Conservation (phyloP, 2,888 invertebrate genomes). For the Netelia virgata region DNA sequence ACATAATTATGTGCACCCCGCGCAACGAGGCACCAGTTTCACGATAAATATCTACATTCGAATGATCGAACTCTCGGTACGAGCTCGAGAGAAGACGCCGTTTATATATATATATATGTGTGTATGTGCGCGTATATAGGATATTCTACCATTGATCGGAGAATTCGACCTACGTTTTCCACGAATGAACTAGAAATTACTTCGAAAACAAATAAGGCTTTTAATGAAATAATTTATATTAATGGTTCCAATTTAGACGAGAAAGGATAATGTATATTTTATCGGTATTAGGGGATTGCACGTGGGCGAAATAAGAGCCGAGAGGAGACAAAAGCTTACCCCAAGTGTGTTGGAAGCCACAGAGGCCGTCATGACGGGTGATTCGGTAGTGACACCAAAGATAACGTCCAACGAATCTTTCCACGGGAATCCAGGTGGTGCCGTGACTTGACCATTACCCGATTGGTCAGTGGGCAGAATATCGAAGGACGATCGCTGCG, state of each 20-base stretch:
- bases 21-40: constrained; percentile 54
- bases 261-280: not conserved
- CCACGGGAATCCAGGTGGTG: constrained; percentile 82
- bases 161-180: too few relatives aligned
- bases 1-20: constrained; percentile 70
- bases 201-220: too few relatives aligned
- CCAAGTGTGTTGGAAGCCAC: constrained; percentile 80
- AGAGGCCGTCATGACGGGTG: constrained; percentile 80
- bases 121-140: not conserved
- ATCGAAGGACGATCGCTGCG: constrained; percentile 73
- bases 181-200: too few relatives aligned
- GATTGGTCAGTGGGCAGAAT: constrained; percentile 76
- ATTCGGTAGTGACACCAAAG: constrained; percentile 82
- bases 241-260: not conserved
- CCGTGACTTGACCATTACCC: constrained; percentile 74
- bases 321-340: constrained; percentile 70
- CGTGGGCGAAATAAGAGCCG: not conserved
- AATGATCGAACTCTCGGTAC: constrained; percentile 61
- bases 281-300: too few relatives aligned
- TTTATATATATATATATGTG: not conserved
- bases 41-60: constrained; percentile 71
- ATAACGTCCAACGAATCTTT: constrained; percentile 83
- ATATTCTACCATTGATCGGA: not conserved
- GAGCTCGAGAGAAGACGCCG: constrained; percentile 13
- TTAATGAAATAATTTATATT: too few relatives aligned